Conservation (phyloP, 2,113 vertebrate genomes). For the Gymnobelideus leadbeateri region DNA sequence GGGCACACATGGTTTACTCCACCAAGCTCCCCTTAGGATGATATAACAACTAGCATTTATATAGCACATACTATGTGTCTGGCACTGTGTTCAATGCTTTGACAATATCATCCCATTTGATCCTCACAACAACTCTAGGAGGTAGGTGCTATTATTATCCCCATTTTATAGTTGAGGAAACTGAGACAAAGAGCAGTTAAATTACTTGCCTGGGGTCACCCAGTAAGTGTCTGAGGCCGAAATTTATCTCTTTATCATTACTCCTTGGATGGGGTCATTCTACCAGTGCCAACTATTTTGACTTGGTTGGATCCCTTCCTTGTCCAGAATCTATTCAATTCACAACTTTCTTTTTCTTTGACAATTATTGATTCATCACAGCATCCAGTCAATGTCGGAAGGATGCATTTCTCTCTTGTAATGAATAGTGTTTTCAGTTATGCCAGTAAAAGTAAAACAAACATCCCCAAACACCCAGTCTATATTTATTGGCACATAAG, state of each 20-base stretch:
- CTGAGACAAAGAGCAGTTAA: neutral
- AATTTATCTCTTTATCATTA: neutral
- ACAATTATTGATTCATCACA: neutral
- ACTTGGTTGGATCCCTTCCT: neutral
- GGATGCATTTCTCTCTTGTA: neutral
- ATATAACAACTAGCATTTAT: neutral
- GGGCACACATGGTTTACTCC: neutral
- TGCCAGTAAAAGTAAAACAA: constrained; percentile 1
- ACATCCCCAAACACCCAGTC: neutral
- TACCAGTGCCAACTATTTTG: neutral
- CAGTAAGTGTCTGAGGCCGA: neutral
- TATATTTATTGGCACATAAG: constrained; percentile 4
- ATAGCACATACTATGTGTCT: neutral
- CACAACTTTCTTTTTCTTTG: neutral
- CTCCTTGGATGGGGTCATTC: neutral
- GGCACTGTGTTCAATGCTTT: neutral
- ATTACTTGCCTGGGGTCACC: neutral
- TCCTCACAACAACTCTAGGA: neutral
- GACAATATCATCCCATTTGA: neutral
- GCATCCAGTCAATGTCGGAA: neutral
- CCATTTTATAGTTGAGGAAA: neutral
- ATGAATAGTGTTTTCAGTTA: constrained; percentile 6
- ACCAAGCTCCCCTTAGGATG: neutral
- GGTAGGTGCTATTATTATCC: neutral
- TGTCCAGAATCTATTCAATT: neutral